phyloP scores from a whole-genome alignment of 2,797 vertebrate genomes.

The Helostoma temminkii region DNA sequence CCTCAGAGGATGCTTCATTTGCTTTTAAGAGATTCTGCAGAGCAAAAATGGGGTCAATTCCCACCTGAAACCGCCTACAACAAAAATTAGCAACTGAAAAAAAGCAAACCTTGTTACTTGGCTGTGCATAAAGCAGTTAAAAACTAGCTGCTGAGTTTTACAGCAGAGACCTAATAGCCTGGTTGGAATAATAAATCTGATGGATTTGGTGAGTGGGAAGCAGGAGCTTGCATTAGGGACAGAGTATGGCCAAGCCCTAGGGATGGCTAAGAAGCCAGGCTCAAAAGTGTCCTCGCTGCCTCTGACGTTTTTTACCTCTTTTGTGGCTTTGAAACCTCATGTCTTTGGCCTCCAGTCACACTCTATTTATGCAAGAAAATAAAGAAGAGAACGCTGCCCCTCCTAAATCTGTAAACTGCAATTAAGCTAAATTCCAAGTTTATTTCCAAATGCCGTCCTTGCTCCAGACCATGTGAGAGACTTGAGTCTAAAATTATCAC shows the following conservation, averaged over 20 bases:
- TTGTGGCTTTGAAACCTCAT: constrained; percentile 87
- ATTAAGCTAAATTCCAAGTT: constrained; percentile 90
- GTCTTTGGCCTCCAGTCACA: constrained; percentile 86
- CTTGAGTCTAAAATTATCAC: constrained; percentile 88
- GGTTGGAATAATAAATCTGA: constrained; percentile 65
- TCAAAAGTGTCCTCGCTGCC: constrained; percentile 76
- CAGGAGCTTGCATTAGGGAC: constrained; percentile 51
- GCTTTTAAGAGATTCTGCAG: constrained; percentile 28
- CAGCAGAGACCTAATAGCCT: constrained; percentile 49
- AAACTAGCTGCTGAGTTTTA: constrained; percentile 59
- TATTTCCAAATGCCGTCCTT: constrained; percentile 86
- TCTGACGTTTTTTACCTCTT: constrained; percentile 85
- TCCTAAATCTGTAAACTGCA: constrained; percentile 90
- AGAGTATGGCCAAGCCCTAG: constrained; percentile 43
- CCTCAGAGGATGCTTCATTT: constrained; percentile 39
- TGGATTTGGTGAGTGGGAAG: constrained; percentile 61
- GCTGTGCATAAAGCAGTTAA: constrained; percentile 57
- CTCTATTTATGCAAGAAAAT: constrained; percentile 89
- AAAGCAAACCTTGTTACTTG: constrained; percentile 49
- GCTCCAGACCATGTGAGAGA: constrained; percentile 88
- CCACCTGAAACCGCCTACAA: constrained; percentile 33
- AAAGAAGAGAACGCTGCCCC: constrained; percentile 87
- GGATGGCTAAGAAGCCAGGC: constrained; percentile 53
- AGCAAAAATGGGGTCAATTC: constrained; percentile 37
- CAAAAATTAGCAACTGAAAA: constrained; percentile 57